Base-by-base conservation (phyloP, 2,113 vertebrate genomes). In the Siniperca knerii region DNA sequence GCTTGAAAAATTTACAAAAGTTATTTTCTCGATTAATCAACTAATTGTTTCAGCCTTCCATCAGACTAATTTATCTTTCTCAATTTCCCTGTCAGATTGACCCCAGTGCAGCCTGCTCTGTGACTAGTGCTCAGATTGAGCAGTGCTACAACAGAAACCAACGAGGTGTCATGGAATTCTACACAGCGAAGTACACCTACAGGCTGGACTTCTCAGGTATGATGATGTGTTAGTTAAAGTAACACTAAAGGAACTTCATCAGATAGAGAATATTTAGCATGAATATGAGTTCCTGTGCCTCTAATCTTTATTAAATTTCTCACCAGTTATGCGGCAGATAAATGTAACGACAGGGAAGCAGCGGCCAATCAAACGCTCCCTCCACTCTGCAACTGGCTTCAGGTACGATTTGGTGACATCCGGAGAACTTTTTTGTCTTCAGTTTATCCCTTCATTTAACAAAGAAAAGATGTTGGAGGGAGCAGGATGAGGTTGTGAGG, bases 121-220 rank as follows among this genome's bases (percentile, higher is more conserved):
- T 98, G 87, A 98, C 96, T 90, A 99, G 97, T 78, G 97, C 98
- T 93, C 97, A 99, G 92, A 98, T 99, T 69, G 98, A 99, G 91
- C 97, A 95, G 88, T 97, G 96, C 93, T 99, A 97, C 95, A 96
- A 77, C 94, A 93, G 96, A 88, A 97, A 98, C 90, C 97, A 97
- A 21, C 95, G 90, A 15, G 97, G 97, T 21, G 96, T 96, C 75
- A 92, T 99, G 95, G 97, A 96, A 71, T 99, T 99, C 93, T 96
- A 97, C 83, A 99, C 98, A 61, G 93, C 96, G 71, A 99, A 99
- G 95, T 99, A 98, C 94, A 98, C 97, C 82, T 99, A 99, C 95
- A 95, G 91, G 7, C 93, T 99, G 86, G 97, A 99, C 92, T 99
- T 99, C 84, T 94, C 97, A 95, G 97, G 98, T 99, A 95, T n/a